These are phyloP conservation scores for Leucopsar rothschildi DNA, from an alignment of 2,113 vertebrate species.

Conservation along the genomic window DNA sequence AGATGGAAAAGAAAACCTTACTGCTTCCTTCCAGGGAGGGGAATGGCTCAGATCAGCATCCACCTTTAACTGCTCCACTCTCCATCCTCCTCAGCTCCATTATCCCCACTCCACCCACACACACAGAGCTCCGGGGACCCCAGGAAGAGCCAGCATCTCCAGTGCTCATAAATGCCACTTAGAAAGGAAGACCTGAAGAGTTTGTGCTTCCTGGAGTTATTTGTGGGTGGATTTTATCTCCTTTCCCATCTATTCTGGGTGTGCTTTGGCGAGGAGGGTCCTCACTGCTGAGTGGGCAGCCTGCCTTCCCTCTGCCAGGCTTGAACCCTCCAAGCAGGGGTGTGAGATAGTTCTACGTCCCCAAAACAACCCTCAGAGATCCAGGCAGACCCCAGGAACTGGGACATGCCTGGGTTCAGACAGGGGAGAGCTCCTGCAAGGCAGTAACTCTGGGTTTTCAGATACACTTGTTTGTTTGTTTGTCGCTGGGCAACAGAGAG, in stretches of 20 bases:
- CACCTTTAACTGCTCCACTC: neutral
- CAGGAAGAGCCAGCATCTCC: neutral
- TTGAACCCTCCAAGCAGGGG: accelerated
- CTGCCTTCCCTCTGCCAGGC: neutral
- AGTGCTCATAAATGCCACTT: neutral
- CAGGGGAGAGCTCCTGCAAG: neutral
- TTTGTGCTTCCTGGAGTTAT: neutral
- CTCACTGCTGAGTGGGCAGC: neutral
- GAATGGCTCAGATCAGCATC: neutral
- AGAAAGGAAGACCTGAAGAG: neutral
- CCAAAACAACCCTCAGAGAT: neutral
- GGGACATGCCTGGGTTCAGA: neutral
- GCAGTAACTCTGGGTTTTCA: neutral
- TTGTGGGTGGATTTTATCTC: neutral
- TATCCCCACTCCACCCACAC: neutral
- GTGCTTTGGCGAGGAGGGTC: neutral
- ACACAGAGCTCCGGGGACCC: neutral
- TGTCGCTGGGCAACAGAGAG: slow-evolving; percentile 13
- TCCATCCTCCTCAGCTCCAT: neutral
- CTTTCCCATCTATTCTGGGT: neutral
- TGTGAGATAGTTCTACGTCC: neutral
- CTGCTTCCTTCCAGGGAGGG: neutral
- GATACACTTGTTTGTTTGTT: slow-evolving; percentile 46
- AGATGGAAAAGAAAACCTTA: neutral
- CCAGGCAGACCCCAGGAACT: neutral